A percentile compares a stretch with the other conserved stretches of the same genome.
These are phyloP conservation scores for Festucalex cinctus DNA, from an alignment of 2,113 vertebrate genomes.

Conservation along the genomic window DNA sequence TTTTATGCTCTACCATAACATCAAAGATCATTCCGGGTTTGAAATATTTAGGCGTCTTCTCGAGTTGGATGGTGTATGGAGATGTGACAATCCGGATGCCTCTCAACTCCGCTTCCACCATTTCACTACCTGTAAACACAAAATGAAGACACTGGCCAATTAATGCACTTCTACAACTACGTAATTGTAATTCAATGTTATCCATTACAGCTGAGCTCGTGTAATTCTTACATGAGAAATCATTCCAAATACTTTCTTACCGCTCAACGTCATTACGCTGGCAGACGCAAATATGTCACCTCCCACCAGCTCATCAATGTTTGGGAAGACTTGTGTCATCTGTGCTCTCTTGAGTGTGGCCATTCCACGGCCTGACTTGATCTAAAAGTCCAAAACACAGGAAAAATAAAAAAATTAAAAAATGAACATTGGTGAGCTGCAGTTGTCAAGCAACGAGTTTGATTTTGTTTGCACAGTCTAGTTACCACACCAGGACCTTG, in stretches of 20 bases:
- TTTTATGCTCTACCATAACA: constrained; percentile 72
- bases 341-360: constrained; percentile 42
- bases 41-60: constrained; percentile 83
- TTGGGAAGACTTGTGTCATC: constrained; percentile 42
- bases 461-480: too few relatives aligned
- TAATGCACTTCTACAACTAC: not conserved
- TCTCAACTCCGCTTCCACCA: constrained; percentile 77
- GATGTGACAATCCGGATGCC: constrained; percentile 81
- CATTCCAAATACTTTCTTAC: constrained; percentile 69
- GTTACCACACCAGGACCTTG: too few relatives aligned
- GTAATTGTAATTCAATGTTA: not conserved
- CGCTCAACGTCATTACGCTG: constrained; percentile 75
- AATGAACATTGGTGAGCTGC: too few relatives aligned
- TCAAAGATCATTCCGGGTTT: constrained; percentile 87
- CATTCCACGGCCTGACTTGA: constrained; percentile 38
- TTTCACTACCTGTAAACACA: constrained; percentile 78
- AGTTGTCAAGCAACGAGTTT: too few relatives aligned
- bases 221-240: not conserved
- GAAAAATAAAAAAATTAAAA: too few relatives aligned
- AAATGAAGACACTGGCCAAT: constrained; percentile 10
- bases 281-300: constrained; percentile 59
- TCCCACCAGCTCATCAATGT: constrained; percentile 31
- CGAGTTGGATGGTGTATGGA: constrained; percentile 83
- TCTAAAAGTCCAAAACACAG: constrained; percentile 41
- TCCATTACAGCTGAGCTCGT: not conserved